Evolutionary conservation across 1,140 invertebrate genomes (phyloP).

Genomic region (Heterodera schachtii): DNA sequence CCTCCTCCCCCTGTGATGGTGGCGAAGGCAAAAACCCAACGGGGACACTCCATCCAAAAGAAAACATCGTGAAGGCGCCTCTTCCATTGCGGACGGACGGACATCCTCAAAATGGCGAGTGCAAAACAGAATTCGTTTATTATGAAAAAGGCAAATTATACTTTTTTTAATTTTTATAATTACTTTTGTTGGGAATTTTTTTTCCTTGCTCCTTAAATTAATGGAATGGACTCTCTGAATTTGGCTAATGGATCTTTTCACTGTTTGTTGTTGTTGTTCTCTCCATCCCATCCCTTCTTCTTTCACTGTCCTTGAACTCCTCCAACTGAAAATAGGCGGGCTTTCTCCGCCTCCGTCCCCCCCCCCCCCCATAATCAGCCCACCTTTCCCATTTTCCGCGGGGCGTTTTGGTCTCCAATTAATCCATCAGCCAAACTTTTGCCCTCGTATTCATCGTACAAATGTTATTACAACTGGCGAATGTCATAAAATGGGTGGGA

Average conservation of each 20-base stretch:
- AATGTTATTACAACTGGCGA: slow-evolving; percentile 3
- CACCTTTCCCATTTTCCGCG: background rate
- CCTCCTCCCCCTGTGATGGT: background rate
- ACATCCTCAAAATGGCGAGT: background rate
- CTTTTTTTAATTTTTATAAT: too few relatives aligned
- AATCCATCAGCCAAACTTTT: background rate
- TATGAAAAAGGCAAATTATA: too few relatives aligned
- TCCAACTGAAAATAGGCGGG: background rate
- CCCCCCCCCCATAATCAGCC: too few relatives aligned
- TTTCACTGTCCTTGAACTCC: background rate
- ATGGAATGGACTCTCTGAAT: too few relatives aligned
- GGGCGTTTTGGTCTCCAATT: background rate
- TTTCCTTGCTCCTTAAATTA: too few relatives aligned
- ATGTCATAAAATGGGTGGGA: background rate
- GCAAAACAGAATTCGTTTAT: background rate
- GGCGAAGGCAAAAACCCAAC: background rate
- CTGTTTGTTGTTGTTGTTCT: too few relatives aligned
- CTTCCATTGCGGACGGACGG: background rate
- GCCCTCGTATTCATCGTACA: background rate
- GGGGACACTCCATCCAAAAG: background rate
- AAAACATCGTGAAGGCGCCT: background rate
- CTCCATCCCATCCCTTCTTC: too few relatives aligned
- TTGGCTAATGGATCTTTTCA: too few relatives aligned
- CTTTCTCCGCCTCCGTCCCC: background rate
- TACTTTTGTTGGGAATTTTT: too few relatives aligned